Percentiles rank a stretch among this genome's conserved stretches.
phyloP scores from a whole-genome alignment of 2,888 invertebrate species.

The Agrotis clavis region DNA sequence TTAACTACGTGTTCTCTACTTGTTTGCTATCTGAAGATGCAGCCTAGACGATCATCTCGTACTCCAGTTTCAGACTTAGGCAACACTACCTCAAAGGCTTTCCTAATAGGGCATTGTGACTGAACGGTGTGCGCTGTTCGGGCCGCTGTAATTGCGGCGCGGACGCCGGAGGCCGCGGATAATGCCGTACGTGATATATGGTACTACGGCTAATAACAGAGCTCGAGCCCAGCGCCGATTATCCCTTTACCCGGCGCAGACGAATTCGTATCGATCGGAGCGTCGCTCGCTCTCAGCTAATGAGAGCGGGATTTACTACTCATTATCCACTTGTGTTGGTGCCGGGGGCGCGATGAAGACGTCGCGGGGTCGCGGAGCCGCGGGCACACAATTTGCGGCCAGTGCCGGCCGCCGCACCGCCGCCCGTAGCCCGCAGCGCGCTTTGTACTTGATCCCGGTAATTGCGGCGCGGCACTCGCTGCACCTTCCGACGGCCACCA shows the following conservation, averaged over 20 bases:
- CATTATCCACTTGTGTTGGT: conserved; percentile 89
- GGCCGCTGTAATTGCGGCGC: conserved; percentile 85
- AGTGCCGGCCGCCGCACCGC: conserved; percentile 62
- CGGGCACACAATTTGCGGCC: conserved; percentile 86
- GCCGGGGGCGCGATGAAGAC: conserved; percentile 88
- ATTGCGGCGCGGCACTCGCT: conserved; percentile 76
- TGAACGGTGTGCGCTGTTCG: conserved; percentile 77
- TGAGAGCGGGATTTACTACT: conserved; percentile 89
- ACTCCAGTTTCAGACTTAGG: conserved; percentile 60
- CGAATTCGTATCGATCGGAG: conserved; percentile 88
- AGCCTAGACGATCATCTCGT: conserved; percentile 60
- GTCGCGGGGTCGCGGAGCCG: conserved; percentile 80
- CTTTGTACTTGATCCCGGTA: conserved; percentile 88
- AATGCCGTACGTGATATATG: conserved; percentile 90
- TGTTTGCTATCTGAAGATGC: conserved; percentile 41
- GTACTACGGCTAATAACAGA: conserved; percentile 89
- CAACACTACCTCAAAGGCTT: conserved; percentile 71
- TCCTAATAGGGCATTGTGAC: conserved; percentile 82
- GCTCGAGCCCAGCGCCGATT: conserved; percentile 84
- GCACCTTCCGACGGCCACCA: conserved; percentile 76
- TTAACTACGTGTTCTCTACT: conserved; percentile 55
- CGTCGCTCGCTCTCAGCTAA: conserved; percentile 87
- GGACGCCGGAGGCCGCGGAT: conserved; percentile 87
- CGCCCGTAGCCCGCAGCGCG: conserved; percentile 79
- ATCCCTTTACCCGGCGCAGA: conserved; percentile 88